Base-by-base conservation (phyloP, 2,113 vertebrate genomes). In the Lagopus leucura region DNA sequence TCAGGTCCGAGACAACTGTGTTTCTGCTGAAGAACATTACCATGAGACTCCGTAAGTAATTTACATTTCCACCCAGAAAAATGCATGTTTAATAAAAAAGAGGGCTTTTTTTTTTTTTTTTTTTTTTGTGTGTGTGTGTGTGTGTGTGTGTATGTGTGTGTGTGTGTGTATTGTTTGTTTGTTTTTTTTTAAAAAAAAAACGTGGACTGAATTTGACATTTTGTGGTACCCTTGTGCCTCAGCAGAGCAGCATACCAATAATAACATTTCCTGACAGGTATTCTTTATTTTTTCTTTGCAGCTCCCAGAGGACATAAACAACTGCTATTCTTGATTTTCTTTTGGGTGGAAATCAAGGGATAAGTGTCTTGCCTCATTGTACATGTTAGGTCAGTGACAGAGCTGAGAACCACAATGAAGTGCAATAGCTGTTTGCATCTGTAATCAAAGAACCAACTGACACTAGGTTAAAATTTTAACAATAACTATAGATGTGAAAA, bases 361-460 rank as follows among this genome's bases (percentile, higher is more conserved):
- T 66, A 57, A 89, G 5, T 85, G 38, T 87, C 71, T 86, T 96
- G 18, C 32, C 11, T 92, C 12, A 32, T 65, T 76, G 69, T 42
- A 50, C 16, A 54, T 22, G 24, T 57, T 52, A 85, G 95, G 40
- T 85, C 27, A 79, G n/a, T 60, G 63, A 60, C 19, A 64, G 32
- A 87, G 42, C 1, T 87, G 69, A 75, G 67, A 91, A 85, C 8
- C 42, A 63, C 71, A 81, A 4, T 71, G 85, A 92, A 89, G 82
- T 66, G 91, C 48, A 79, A 24, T 91, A 60, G 25, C 19, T 89
- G 50, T 89, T 74, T 89, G 75, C 64, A 66, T 70, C 54, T 93
- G 58, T 45, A 91, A 88, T 85, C 67, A 89, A 86, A 85, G 88
- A 64, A 91, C 76, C 79, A 90, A 80, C 64, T 87, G 58, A 54